Evolutionary conservation across 1,140 invertebrate species (phyloP), one percentile per base, ranked within the genome.

Genomic region (Fopius arisanus): DNA sequence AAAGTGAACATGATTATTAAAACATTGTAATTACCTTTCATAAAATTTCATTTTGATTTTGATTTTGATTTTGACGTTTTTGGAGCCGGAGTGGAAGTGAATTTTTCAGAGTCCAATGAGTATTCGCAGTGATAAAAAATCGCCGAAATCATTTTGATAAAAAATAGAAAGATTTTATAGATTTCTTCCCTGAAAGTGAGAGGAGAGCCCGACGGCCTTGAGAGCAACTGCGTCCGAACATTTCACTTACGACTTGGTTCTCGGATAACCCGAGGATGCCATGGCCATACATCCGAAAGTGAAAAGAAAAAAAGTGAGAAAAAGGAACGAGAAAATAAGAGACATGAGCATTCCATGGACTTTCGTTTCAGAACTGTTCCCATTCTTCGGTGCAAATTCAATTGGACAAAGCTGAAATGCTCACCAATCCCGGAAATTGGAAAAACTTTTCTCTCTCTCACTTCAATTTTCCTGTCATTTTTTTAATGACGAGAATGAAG

Each of bases 201-300:
- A 81, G 75, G 77, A 80, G 72, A 82, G 67, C 78, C 74, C 54
- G 80, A 80, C 80, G 80, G 80, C 82, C 82, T 83, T 83, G 82
- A 77, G 65, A 73, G 66, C 68, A 63, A 69, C 66, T 70, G 70
- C 73, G 43, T 48, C n/a, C 43, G 43, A 81, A 78, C 78, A 80
- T 83, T 83, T 81, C 81, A 82, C 80, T 83, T 74, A 77, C 74
- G 62, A 68, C 54, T 68, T 66, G 37, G 40, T n/a, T 41, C 41
- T 62, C 12, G 51, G 65, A 62, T 68, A 73, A 68, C 66, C 28
- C 26, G 51, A 59, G 68, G 51, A 70, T 70, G 48, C 48, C 43
- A 69, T 23, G 67, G 40, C 26, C 67, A 48, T 70, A 62, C 16
- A 33, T 28, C 26, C 9, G 29, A 5, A 65, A 33, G 14, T 43